Evolutionary conservation across 35 echinoderm and acorn worm genomes (phyloP), one percentile per base, ranked within the genome.

Genomic region (Hemicentrotus pulcherrimus): DNA sequence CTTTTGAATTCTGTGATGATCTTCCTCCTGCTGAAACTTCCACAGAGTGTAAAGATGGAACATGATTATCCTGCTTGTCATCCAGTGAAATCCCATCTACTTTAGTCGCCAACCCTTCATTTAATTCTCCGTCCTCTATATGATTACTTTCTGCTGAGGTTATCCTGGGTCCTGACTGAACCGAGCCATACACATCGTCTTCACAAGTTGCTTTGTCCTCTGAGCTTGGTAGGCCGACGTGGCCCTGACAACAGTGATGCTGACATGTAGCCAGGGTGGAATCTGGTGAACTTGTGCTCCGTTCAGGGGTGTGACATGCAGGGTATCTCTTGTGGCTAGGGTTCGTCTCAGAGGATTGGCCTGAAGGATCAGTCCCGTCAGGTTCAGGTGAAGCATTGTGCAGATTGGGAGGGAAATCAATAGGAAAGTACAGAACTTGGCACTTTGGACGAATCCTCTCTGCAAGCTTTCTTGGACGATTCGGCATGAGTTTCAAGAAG

Each of bases 401-500:
- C 65, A 78, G 19, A n/a, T 5, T n/a, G 65, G 65, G 14, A 47
- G 88, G 96, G 48, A 97, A 94, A 32, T 95, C 30, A 28, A 99
- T 70, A 24, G 98, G 98, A 78, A 99, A 97, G 58, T 97, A 97
- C 32, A 99, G 10, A 19, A 99, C 98, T 47, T 91, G 31, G 58
- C 97, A 99, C 94, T 99, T 99, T 86, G 98, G 98, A 86, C 91
- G 45, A 31, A 99, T 99, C 47, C 96, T 92, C 46, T 94, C 90
- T 15, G 95, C 88, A 24, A 98, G 94, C 10, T 95, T 87, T 46
- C 32, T 92, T 32, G 97, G 98, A 24, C 94, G 48, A 70, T 96
- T 88, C 18, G 98, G 98, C 70, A 99, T 99, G 15, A 99, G 88
- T 71, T 97, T 97, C 15, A 99, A 94, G 85, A 97, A 99, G 11